A percentile compares a stretch with the other conserved stretches of the same genome.
Conservation (phyloP, 2,888 invertebrate genomes). For the Aphidoletes aphidimyza region DNA sequence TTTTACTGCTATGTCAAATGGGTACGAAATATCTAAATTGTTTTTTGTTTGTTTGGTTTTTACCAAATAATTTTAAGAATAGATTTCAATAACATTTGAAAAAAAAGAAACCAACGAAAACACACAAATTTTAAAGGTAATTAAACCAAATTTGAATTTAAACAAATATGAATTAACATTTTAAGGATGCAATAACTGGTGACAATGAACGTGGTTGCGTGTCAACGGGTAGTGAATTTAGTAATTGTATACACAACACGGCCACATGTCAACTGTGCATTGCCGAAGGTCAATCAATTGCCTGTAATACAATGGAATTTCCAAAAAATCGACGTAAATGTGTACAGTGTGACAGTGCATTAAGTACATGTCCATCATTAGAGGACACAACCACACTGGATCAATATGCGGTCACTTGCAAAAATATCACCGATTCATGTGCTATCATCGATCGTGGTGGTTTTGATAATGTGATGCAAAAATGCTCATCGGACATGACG, state of each 20-base stretch:
- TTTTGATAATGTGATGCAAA: background rate
- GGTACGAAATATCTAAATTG: background rate
- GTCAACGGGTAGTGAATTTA: background rate
- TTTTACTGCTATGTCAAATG: constrained; percentile 8
- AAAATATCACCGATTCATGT: background rate
- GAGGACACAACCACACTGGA: background rate
- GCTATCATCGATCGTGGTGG: background rate
- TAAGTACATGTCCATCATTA: background rate
- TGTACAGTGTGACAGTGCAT: background rate
- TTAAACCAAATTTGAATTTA: too few relatives aligned
- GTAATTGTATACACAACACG: background rate
- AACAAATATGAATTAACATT: too few relatives aligned
- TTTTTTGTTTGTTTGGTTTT: too few relatives aligned
- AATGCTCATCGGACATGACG: background rate
- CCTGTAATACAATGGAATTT: constrained; percentile 34
- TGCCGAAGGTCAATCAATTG: background rate
- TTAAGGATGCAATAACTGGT: background rate
- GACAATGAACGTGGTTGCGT: constrained; percentile 29
- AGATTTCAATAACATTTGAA: too few relatives aligned
- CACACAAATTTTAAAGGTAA: too few relatives aligned
- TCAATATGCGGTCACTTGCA: background rate
- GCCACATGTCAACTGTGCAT: background rate
- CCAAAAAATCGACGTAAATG: constrained; percentile 47
- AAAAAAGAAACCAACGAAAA: too few relatives aligned
- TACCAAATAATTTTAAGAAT: too few relatives aligned